phyloP scores from a whole-genome alignment of 2,888 invertebrate genomes.

The Hoplodrina blanda region DNA sequence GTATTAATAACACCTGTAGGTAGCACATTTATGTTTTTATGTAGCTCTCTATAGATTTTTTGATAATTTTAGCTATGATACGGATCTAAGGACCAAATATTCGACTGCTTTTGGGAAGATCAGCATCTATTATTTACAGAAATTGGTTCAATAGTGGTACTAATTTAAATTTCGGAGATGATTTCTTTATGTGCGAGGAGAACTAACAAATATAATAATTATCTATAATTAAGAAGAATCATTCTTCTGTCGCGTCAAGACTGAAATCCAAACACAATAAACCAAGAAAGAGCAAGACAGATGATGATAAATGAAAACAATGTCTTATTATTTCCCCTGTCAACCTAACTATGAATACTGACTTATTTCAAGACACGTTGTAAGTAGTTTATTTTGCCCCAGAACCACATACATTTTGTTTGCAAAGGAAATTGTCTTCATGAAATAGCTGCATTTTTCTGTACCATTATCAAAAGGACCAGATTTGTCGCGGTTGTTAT shows the following conservation, averaged over 20 bases:
- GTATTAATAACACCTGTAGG: conserved; percentile 29
- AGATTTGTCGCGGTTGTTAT: conserved; percentile 44
- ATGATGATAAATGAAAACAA: conserved; percentile 28
- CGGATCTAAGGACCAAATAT: neutral
- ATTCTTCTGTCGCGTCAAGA: neutral
- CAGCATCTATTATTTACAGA: neutral
- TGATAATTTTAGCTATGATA: neutral
- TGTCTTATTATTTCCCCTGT: conserved; percentile 3
- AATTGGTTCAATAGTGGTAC: no score
- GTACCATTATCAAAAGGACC: conserved; percentile 33
- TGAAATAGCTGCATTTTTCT: conserved; percentile 53
- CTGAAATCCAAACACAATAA: neutral
- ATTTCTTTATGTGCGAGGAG: neutral
- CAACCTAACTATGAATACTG: conserved; percentile 16
- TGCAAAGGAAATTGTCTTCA: conserved; percentile 26
- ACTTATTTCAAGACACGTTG: conserved; percentile 13
- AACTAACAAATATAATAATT: neutral
- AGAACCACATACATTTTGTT: conserved; percentile 34
- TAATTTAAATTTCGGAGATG: no score
- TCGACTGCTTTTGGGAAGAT: neutral
- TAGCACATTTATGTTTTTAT: neutral
- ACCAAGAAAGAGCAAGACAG: neutral
- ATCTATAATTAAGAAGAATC: neutral
- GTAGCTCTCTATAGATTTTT: no score
- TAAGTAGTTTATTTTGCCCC: conserved; percentile 23